These are phyloP conservation scores for Melanitta fusca DNA, from an alignment of 2,797 vertebrate species.

Conservation along the genomic window DNA sequence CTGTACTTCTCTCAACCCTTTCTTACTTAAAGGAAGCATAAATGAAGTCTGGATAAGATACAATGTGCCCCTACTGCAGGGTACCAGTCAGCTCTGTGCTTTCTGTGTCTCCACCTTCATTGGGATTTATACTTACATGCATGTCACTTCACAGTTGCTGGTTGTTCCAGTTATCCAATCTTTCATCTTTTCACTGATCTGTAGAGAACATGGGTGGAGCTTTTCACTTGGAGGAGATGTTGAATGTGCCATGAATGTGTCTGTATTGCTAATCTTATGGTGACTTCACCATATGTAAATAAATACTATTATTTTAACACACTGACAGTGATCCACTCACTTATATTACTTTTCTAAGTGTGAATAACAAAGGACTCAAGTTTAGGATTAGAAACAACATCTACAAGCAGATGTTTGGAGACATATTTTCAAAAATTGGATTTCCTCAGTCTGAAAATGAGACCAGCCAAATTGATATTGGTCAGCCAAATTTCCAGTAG, in stretches of 20 bases:
- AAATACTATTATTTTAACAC: neutral
- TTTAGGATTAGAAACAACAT: neutral
- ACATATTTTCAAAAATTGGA: neutral
- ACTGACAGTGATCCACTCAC: neutral
- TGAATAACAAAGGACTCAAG: neutral
- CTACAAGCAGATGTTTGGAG: neutral
- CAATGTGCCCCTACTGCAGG: neutral
- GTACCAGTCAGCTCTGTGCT: neutral
- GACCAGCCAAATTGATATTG: neutral
- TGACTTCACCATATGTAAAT: neutral
- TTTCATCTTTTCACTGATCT: neutral
- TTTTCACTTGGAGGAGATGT: neutral
- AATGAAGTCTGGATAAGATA: neutral
- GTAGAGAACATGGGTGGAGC: neutral
- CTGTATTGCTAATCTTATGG: neutral
- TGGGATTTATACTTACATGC: neutral
- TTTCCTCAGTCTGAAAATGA: neutral
- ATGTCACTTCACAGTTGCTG: neutral
- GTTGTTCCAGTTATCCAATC: neutral
- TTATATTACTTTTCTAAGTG: neutral
- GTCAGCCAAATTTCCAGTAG: neutral
- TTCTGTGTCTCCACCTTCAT: neutral
- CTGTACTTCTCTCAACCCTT: accelerated
- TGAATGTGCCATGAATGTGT: neutral
- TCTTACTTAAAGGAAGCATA: neutral